A percentile compares a stretch with the other conserved stretches of the same genome.
phyloP scores from a whole-genome alignment of 2,888 invertebrate genomes.

The Drosophila engyochracea region DNA sequence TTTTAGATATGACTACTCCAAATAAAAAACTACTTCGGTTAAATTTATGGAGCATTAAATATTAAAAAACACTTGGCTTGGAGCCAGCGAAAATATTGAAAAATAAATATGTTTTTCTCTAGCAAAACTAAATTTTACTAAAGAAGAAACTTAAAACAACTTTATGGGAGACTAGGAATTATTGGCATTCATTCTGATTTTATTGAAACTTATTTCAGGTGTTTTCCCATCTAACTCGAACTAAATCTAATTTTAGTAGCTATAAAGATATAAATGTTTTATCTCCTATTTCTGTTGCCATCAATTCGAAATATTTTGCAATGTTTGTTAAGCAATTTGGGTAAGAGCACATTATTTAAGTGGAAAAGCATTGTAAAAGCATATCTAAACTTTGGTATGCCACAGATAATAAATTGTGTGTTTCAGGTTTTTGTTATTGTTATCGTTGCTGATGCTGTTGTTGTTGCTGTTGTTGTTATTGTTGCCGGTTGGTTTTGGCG shows the following conservation, averaged over 20 bases:
- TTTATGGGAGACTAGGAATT: background rate
- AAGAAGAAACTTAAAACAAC: background rate
- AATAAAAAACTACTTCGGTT: background rate
- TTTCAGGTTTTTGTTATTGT: slow-evolving; percentile 19
- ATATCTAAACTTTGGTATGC: slow-evolving; percentile 23
- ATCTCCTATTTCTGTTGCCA: background rate
- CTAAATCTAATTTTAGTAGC: background rate
- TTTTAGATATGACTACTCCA: too few relatives aligned
- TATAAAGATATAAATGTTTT: background rate
- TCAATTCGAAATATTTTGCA: background rate
- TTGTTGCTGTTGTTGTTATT: slow-evolving; percentile 21
- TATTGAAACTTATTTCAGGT: background rate
- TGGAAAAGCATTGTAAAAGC: slow-evolving; percentile 6
- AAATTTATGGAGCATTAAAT: too few relatives aligned
- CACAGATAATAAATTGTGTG: slow-evolving; percentile 52
- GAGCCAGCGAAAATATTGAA: background rate
- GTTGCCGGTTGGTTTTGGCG: slow-evolving; percentile 32
- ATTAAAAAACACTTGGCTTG: background rate
- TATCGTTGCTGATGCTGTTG: slow-evolving; percentile 9
- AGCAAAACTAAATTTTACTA: background rate
- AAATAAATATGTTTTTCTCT: background rate
- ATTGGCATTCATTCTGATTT: background rate
- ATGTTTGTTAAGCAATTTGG: slow-evolving; percentile 13
- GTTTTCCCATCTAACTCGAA: background rate
- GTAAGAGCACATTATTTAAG: slow-evolving; percentile 29